Conservation (phyloP, 1,140 invertebrate species). For the Eufriesea mexicana region DNA sequence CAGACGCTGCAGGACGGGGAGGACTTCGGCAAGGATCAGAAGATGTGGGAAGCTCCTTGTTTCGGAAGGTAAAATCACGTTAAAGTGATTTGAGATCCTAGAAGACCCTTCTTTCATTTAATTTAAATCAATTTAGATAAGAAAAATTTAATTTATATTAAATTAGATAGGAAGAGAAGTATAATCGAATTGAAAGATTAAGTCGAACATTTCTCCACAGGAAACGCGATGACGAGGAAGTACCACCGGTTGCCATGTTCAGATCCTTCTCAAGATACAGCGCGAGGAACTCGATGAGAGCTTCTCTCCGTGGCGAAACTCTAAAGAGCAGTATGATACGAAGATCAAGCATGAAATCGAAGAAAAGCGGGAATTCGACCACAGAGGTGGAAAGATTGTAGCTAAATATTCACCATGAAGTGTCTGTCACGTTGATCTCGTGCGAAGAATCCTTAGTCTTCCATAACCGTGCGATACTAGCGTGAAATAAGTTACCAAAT, state of each 20-base stretch:
- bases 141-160: too few species aligned
- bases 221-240: constrained; percentile 70
- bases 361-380: constrained; percentile 51
- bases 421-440: neutral
- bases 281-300: constrained; percentile 82
- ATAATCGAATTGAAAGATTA: neutral
- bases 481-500: neutral
- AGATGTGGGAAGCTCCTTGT: constrained; percentile 91
- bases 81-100: too few species aligned
- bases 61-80: constrained; percentile 83
- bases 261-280: constrained; percentile 76
- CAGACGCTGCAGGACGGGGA: constrained; percentile 93
- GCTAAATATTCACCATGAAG: neutral
- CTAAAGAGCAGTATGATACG: constrained; percentile 86
- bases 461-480: constrained; percentile 7
- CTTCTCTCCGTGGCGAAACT: constrained; percentile 85
- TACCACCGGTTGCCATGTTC: constrained; percentile 66
- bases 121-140: too few species aligned
- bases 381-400: constrained; percentile 70
- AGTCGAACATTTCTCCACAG: constrained; percentile 51
- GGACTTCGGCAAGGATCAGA: constrained; percentile 90
- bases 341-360: constrained; percentile 77
- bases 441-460: neutral
- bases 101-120: too few species aligned
- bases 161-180: too few species aligned